Percentiles rank a stretch among this genome's conserved stretches.
phyloP scores from a whole-genome alignment of 2,797 vertebrate genomes.

The Crossoptilon crossoptilon region DNA sequence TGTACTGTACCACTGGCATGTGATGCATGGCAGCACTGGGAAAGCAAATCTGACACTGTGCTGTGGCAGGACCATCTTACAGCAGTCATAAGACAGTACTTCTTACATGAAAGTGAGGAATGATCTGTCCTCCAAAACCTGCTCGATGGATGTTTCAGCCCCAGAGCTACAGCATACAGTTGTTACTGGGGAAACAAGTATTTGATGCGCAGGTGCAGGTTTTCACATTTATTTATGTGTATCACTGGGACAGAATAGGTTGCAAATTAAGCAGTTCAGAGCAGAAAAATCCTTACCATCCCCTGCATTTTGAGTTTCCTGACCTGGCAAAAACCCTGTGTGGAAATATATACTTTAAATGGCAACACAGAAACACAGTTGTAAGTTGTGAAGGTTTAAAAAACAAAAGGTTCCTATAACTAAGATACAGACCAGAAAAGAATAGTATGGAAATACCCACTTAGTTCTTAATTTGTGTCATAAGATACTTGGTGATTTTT shows the following conservation, averaged over 20 bases:
- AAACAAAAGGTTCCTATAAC: neutral
- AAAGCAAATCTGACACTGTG: neutral
- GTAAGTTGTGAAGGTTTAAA: neutral
- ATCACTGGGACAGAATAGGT: neutral
- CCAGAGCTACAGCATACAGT: neutral
- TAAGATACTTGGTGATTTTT: neutral
- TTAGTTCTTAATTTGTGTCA: neutral
- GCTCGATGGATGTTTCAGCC: neutral
- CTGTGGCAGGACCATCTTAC: neutral
- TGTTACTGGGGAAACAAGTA: neutral
- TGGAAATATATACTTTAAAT: neutral
- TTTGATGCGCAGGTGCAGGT: neutral
- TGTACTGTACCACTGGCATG: neutral
- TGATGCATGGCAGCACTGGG: rapidly evolving
- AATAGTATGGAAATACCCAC: neutral
- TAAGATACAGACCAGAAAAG: neutral
- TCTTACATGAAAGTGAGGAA: neutral
- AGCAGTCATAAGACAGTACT: neutral
- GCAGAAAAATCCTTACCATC: neutral
- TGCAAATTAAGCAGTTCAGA: neutral
- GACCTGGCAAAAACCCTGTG: neutral
- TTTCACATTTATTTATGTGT: neutral
- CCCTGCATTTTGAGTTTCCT: neutral
- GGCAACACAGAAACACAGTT: neutral
- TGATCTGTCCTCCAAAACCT: neutral